These are phyloP conservation scores for Chlorops oryzae DNA, from an alignment of 1,140 invertebrate species.

Conservation along the genomic window DNA sequence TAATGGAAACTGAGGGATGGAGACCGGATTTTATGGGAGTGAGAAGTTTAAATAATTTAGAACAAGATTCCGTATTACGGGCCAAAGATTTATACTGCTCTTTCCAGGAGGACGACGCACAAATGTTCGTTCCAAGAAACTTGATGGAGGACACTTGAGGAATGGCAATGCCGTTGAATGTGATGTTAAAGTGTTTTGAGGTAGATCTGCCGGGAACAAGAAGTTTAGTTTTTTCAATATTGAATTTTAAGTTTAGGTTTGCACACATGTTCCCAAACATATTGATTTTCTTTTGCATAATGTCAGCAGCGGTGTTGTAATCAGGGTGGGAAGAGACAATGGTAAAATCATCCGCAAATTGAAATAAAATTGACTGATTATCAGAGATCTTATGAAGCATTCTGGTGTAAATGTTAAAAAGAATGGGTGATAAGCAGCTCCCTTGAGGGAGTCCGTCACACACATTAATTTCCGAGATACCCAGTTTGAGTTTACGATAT, in stretches of 20 bases:
- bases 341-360: slow-evolving; percentile 2
- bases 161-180: not conserved
- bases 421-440: not conserved
- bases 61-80: not conserved
- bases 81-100: not conserved
- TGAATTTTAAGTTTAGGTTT: not conserved
- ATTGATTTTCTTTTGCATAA: not conserved
- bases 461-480: not conserved
- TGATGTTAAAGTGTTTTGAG: not conserved
- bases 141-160: not conserved
- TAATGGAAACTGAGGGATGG: not conserved
- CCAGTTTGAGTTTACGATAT: not conserved
- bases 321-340: not conserved
- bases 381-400: no score
- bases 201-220: not conserved
- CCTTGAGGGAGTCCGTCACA: slow-evolving; percentile 1
- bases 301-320: not conserved
- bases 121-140: no score
- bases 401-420: not conserved
- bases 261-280: not conserved
- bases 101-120: not conserved
- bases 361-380: not conserved
- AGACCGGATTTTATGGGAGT: not conserved
- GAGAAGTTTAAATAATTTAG: not conserved
- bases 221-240: not conserved